Conservation (phyloP, 2,888 invertebrate species). For the Rutpela maculata region DNA sequence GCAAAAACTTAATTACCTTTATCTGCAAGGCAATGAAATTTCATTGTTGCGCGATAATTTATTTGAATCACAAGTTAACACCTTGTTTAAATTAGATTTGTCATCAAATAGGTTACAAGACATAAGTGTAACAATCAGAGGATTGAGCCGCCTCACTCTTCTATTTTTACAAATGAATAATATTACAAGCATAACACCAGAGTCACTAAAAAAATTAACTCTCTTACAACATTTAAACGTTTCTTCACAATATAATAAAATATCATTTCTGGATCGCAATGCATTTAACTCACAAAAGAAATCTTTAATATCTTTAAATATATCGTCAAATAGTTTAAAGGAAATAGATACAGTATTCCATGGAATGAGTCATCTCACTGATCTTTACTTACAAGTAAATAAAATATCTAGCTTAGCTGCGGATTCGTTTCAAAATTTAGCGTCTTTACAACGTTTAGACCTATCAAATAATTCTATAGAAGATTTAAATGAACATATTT, state of each 20-base stretch:
- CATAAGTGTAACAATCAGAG: neutral
- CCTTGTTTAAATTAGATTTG: neutral
- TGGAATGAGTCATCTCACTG: too few species aligned
- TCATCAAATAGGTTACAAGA: neutral
- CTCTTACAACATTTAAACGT: neutral
- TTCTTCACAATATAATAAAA: neutral
- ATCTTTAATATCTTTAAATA: too few species aligned
- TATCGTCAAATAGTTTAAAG: too few species aligned
- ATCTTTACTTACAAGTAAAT: too few species aligned
- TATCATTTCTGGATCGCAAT: too few species aligned
- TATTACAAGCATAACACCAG: neutral
- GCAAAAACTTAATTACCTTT: neutral
- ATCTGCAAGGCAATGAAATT: neutral
- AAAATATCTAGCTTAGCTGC: neutral
- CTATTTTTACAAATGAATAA: neutral
- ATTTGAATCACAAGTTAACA: neutral
- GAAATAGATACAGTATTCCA: too few species aligned
- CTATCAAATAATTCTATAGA: constrained; percentile 27
- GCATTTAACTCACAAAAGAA: too few species aligned
- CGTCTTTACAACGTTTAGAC: constrained; percentile 29
- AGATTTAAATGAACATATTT: neutral
- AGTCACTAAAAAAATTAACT: neutral
- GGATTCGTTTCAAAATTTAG: constrained; percentile 11
- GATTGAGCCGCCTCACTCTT: neutral
- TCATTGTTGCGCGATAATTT: neutral